Conservation (phyloP, 2,113 vertebrate species). For the Pao palembangensis region DNA sequence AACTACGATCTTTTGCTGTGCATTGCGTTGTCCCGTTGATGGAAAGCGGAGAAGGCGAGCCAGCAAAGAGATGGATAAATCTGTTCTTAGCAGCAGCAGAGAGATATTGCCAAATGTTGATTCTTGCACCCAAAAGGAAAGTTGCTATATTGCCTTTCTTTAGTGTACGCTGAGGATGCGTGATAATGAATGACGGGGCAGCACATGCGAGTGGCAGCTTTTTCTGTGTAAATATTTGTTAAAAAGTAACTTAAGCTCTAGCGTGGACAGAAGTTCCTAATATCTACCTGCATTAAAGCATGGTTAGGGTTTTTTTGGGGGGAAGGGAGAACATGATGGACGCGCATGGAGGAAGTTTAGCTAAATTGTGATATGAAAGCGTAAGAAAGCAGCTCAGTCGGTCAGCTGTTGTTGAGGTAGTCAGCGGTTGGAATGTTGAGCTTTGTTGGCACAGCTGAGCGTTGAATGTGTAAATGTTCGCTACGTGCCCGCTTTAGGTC, state of each 20-base stretch:
- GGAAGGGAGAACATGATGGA: too few relatives aligned
- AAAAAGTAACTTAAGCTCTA: constrained; percentile 1
- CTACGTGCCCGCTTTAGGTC: constrained; percentile 13
- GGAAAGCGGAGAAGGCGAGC: not conserved
- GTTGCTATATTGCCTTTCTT: constrained; percentile 41
- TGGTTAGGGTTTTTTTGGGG: not conserved
- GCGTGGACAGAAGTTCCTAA: not conserved
- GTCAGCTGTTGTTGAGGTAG: too few relatives aligned
- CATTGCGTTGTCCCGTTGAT: constrained; percentile 28
- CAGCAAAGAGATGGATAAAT: constrained; percentile 9
- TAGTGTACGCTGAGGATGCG: not conserved
- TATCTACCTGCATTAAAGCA: constrained; percentile 1
- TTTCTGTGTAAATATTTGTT: constrained; percentile 20
- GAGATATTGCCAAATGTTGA: constrained; percentile 29
- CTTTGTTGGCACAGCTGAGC: constrained; percentile 14
- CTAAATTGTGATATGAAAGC: too few relatives aligned
- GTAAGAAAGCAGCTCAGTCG: not conserved
- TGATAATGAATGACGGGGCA: not conserved
- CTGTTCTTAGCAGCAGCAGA: constrained; percentile 8
- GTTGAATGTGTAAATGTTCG: constrained; percentile 48
- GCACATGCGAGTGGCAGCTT: too few relatives aligned
- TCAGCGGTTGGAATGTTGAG: not conserved
- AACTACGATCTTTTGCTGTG: constrained; percentile 55
- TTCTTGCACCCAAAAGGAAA: constrained; percentile 45
- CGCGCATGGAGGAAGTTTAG: too few relatives aligned